Evolutionary conservation across 1,140 invertebrate genomes (phyloP), one percentile per base, ranked within the genome.

Genomic region (Fopius arisanus): DNA sequence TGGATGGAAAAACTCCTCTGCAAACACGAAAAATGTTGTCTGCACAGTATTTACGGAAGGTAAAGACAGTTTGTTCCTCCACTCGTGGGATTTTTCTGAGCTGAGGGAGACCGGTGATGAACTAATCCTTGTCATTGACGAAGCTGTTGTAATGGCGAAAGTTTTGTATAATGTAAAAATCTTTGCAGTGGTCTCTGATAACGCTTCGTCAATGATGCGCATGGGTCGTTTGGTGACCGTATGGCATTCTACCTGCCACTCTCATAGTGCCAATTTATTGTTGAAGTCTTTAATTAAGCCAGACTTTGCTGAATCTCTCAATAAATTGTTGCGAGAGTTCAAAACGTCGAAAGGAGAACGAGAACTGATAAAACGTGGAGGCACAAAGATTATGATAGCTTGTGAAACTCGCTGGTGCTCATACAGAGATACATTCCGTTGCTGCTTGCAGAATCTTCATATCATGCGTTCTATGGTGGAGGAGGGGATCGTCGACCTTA

Each of bases 141-240:
- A 70, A 33, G 70, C 41, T 28, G 41, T 67, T 28, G 23, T 23
- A 29, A n/a, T 70, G 16, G 48, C 75, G 3, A 68, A 63, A 77
- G 48, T 63, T n/a, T 23, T 19, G 16, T 77, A 51, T 41, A 77
- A 77, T 54, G 31, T 40, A 14, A 70, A 67, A 21, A 59, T 73
- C 1, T 73, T 73, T 62, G 59, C 59, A 9, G 71, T 73, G 1
- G 54, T 73, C 14, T 54, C 75, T 16, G 72, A 75, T 16, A 69
- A 77, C 69, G 70, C 73, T 3, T 72, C 73, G 14, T 33, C 41
- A n/a, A 77, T 77, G 54, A 69, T 67, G n/a, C 3, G n/a, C 6
- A 77, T 75, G 73, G 76, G 73, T 19, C 41, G 54, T 67, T 14
- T 28, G 10, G 41, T 37, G 16, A 21, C 72, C 19, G 37, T 72